phyloP scores from a whole-genome alignment of 1,140 invertebrate genomes.

The Diploscapter pachys region DNA sequence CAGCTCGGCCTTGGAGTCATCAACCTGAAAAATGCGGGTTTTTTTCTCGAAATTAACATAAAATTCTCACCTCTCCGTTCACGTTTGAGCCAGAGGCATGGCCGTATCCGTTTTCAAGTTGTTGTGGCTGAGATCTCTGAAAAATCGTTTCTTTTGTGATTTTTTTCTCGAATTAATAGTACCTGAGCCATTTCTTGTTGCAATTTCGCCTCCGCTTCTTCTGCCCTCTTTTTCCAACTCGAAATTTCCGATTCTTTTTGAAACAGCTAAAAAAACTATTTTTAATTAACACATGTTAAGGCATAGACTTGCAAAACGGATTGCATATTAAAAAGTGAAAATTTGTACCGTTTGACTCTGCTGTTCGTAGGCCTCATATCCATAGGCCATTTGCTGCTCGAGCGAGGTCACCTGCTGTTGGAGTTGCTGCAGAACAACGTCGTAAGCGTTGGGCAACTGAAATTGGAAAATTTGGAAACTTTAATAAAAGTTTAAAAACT shows the following conservation, averaged over 20 bases:
- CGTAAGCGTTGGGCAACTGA: slow-evolving; percentile 42
- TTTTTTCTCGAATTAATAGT: too few relatives aligned
- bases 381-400: slow-evolving; percentile 50
- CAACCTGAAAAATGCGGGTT: slow-evolving; percentile 78
- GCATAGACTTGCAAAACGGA: too few relatives aligned
- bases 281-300: neutral
- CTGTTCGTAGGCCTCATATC: slow-evolving; percentile 52
- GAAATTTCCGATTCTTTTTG: slow-evolving; percentile 18
- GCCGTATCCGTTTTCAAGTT: neutral
- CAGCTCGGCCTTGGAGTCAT: slow-evolving; percentile 61
- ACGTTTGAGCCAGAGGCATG: neutral
- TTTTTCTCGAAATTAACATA: slow-evolving; percentile 62
- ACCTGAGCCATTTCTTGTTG: neutral
- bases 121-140: neutral
- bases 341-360: slow-evolving; percentile 36
- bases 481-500: too few relatives aligned
- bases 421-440: slow-evolving; percentile 14
- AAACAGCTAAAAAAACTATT: slow-evolving; percentile 10
- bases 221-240: slow-evolving; percentile 2
- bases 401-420: slow-evolving; percentile 28
- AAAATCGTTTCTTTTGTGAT: neutral
- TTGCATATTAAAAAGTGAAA: neutral
- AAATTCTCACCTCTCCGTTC: neutral
- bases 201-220: slow-evolving; percentile 5
- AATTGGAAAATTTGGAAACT: neutral